phyloP scores from a whole-genome alignment of 2,113 vertebrate genomes.

The Chlamydotis undulata region DNA sequence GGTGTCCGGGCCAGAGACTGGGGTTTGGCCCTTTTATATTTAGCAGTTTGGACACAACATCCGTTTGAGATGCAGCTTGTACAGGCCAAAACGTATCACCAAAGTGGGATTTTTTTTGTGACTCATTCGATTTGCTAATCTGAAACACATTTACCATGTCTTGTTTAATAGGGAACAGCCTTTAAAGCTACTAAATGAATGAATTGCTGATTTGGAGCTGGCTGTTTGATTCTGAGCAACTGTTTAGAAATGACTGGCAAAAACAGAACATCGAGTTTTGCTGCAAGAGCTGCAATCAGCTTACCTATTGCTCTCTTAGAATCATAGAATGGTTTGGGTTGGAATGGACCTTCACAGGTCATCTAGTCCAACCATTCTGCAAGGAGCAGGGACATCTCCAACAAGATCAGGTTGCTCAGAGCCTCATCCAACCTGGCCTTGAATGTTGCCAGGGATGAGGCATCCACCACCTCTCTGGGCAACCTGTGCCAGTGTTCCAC shows the following conservation, averaged over 20 bases:
- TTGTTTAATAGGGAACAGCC: slow-evolving; percentile 18
- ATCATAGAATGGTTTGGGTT: too few relatives aligned
- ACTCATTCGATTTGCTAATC: slow-evolving; percentile 43
- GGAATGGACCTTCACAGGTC: too few relatives aligned
- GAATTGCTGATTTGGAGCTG: slow-evolving; percentile 1
- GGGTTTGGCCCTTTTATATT: neutral
- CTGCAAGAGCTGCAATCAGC: neutral
- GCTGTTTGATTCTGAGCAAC: slow-evolving; percentile 29
- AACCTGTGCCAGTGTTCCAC: too few relatives aligned
- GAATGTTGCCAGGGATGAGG: too few relatives aligned
- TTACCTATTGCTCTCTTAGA: neutral
- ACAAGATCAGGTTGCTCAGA: too few relatives aligned
- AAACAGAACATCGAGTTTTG: neutral
- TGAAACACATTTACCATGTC: slow-evolving; percentile 46
- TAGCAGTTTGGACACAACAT: neutral
- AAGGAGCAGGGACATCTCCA: too few relatives aligned
- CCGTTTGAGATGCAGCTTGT: neutral
- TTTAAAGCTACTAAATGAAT: slow-evolving; percentile 47
- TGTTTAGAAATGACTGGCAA: slow-evolving; percentile 13
- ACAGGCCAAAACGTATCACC: slow-evolving; percentile 21
- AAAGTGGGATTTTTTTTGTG: neutral
- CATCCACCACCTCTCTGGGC: too few relatives aligned
- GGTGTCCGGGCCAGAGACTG: neutral
- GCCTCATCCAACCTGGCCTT: too few relatives aligned
- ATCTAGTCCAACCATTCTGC: too few relatives aligned